phyloP scores from a whole-genome alignment of 2,797 vertebrate genomes.

The Limnodromus scolopaceus region DNA sequence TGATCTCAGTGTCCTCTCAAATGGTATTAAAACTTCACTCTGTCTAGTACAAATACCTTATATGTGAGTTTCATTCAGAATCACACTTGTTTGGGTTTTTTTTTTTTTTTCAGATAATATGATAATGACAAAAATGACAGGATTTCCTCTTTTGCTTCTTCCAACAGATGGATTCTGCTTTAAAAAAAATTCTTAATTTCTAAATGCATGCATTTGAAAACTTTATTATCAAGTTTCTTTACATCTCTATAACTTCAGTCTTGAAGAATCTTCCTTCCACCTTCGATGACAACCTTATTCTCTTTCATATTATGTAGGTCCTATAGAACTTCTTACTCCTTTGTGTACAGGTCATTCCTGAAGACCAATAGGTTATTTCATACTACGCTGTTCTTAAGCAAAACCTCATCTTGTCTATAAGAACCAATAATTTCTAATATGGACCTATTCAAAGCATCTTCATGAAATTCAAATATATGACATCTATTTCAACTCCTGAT shows the following conservation, averaged over 20 bases:
- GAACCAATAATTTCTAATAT: neutral
- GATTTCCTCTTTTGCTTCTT: neutral
- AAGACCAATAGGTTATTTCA: neutral
- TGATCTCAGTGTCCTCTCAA: neutral
- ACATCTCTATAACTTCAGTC: neutral
- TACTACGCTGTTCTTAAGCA: neutral
- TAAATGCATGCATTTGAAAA: neutral
- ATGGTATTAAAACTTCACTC: neutral
- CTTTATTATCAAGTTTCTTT: neutral
- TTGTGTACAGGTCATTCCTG: neutral
- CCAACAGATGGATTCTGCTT: neutral
- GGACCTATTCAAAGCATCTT: neutral
- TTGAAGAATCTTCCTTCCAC: neutral
- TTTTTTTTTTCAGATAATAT: neutral
- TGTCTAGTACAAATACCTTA: neutral
- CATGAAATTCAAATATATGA: neutral
- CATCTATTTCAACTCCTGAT: neutral
- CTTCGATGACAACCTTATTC: neutral
- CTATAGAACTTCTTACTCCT: neutral
- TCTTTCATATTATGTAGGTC: neutral
- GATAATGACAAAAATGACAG: neutral
- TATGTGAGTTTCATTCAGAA: neutral
- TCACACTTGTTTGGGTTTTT: fast-evolving
- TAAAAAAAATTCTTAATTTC: neutral
- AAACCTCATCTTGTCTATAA: neutral